Evolutionary conservation across 2,797 vertebrate species (phyloP), one percentile per base, ranked within the genome.

Genomic region (Anableps anableps): DNA sequence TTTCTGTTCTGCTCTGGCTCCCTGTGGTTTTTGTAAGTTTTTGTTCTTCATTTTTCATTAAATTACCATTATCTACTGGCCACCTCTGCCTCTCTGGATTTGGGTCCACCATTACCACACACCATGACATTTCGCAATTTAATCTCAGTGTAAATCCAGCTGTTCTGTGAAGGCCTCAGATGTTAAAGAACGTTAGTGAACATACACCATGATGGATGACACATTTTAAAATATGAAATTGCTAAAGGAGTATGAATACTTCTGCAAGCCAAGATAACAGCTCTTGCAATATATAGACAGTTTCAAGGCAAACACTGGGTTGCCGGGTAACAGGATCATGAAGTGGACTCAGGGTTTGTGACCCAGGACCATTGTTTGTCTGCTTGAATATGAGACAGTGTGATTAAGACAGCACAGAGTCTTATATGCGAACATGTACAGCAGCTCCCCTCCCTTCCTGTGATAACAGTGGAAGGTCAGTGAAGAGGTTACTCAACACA

Each of bases 281-380:
- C 64, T 68, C 62, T 66, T 38, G 31, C 19, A 9, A 34, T 10
- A 17, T 17, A 19, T 14, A 31, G 34, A 36, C 26, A 31, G 34
- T 21, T 21, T 64, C 2, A 23, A 41, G 82, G 26, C 74, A 83
- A 88, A 92, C 60, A 77, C 79, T 77, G 58, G 82, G 53, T 90
- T 89, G 90, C 90, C 82, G 41, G 85, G 64, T 50, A 16, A 80
- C 26, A 74, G 73, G 13, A 60, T 78, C 76, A 75, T 31, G 75
- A 80, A 71, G 47, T n/a, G 75, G 60, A n/a, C 41, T 47, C 19
- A 29, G 31, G 77, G 73, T 47, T 68, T 78, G 75, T 72, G 84
- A 79, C 38, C 23, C 87, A 80, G 83, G 55, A 48, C 72, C 77
- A 90, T 92, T 92, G 86, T 92, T 91, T 86, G 71, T 78, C 72